Conservation (phyloP, 2,113 vertebrate genomes). For the Pteropus alecto region DNA sequence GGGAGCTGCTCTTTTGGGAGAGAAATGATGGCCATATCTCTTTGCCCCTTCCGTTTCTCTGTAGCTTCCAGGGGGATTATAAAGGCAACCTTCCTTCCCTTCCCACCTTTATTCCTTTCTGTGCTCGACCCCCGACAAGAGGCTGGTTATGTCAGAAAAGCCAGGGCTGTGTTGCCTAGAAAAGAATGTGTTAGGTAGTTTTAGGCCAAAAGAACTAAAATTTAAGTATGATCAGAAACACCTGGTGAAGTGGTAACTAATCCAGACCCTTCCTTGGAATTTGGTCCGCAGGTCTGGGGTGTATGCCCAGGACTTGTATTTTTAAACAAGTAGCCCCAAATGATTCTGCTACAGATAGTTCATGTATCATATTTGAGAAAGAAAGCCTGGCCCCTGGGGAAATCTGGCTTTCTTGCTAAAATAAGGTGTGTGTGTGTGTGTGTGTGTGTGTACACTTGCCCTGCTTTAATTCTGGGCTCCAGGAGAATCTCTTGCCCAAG, state of each 20-base stretch:
- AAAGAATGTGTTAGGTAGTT: constrained; percentile 2
- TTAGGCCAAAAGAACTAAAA: not conserved
- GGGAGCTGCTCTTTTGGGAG: not conserved
- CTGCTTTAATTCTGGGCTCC: not conserved
- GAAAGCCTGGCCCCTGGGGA: not conserved
- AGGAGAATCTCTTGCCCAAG: not conserved
- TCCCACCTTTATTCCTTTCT: not conserved
- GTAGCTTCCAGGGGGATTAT: not conserved
- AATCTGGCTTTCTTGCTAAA: not conserved
- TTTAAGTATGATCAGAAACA: constrained; percentile 30
- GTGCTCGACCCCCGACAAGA: not conserved
- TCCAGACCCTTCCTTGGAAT: not conserved
- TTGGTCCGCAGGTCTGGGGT: not conserved
- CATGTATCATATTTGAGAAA: not conserved
- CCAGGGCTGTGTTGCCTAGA: not conserved
- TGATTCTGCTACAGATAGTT: not conserved
- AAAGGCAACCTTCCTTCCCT: not conserved
- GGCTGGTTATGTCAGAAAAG: not conserved
- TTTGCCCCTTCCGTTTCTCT: not conserved
- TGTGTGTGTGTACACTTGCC: not conserved
- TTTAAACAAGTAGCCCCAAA: not conserved
- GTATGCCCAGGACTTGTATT: not conserved
- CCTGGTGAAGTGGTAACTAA: not conserved
- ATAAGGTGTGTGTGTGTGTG: not conserved
- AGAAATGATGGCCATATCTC: not conserved